Base-by-base conservation (phyloP, 2,113 vertebrate species). In the Marmota flaviventris region DNA sequence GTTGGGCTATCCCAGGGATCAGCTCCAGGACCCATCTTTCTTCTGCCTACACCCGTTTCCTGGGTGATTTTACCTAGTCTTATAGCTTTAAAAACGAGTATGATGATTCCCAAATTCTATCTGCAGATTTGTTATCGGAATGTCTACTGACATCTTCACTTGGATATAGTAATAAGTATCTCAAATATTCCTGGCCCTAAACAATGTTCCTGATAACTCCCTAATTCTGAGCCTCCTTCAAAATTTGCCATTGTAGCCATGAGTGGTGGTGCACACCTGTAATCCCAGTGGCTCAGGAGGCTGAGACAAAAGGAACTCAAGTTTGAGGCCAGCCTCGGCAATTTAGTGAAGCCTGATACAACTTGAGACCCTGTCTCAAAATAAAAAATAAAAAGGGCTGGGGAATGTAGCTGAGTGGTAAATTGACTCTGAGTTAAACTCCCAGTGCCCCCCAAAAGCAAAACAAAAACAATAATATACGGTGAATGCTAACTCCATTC, bases 1-100 rank as follows among this genome's bases (percentile, higher is more conserved):
- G n/a, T 56, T 45, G 51, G 42, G 51, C 16, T 87, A 61, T 56
- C 32, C 63, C n/a, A 29, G 27, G 82, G 58, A 65, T 89, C 75
- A 7, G 11, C 32, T 51, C 67, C 29, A 25, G 51, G 29, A 89
- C 69, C 65, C 90, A 10, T 27, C 42, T 85, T 88, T 82, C 76
- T 91, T 56, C 75, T 75, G 7, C 79, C 58, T 81, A 73, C 17
- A 67, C 18, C 69, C 58, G 27, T 65, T 91, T 91, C 51, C 48
- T 95, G 32, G 25, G 53, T n/a, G 51, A 84, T 63, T 79, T 73
- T 79, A 45, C 12, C n/a, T 48, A 20, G 13, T 81, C 51, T 81
- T 1, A 0, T 79, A 22, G 29, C 73, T 88, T 96, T 95, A 83
- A 45, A 96, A 95, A 83, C 10, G 79, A 89, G 1, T 53, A 85